Conservation (phyloP, 2,113 vertebrate species). For the Macrotus californicus region DNA sequence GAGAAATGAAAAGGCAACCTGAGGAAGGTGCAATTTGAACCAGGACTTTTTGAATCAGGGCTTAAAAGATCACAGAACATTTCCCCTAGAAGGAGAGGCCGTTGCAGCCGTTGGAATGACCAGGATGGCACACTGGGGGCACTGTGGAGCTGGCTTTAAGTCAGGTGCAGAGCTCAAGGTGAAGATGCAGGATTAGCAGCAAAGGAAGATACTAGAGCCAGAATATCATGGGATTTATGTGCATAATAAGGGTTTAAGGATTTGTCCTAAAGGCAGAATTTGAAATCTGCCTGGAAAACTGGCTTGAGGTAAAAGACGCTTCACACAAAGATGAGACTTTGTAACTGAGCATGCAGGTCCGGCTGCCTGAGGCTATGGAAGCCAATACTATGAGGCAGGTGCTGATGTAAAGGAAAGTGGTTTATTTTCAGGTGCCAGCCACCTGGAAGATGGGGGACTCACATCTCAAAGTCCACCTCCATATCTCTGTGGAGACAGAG, state of each 20-base stretch:
- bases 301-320: not conserved
- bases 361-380: too few relatives aligned
- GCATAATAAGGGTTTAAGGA: not conserved
- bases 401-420: too few relatives aligned
- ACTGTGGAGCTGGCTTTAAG: too few relatives aligned
- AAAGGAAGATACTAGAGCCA: not conserved
- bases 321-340: not conserved
- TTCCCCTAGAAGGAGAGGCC: not conserved
- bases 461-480: too few relatives aligned
- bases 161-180: rapidly evolving
- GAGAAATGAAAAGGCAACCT: not conserved
- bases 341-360: too few relatives aligned
- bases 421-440: too few relatives aligned
- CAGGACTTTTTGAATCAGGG: not conserved
- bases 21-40: not conserved
- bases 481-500: too few relatives aligned
- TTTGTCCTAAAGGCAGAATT: not conserved
- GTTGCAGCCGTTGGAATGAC: not conserved
- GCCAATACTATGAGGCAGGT: too few relatives aligned
- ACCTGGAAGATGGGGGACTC: too few relatives aligned
- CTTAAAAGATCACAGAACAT: not conserved
- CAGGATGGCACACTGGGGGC: rapidly evolving
- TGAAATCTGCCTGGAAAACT: not conserved
- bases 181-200: not conserved
- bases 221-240: too few relatives aligned